Conservation (phyloP, 2,888 invertebrate genomes). For the Plutella xylostella region DNA sequence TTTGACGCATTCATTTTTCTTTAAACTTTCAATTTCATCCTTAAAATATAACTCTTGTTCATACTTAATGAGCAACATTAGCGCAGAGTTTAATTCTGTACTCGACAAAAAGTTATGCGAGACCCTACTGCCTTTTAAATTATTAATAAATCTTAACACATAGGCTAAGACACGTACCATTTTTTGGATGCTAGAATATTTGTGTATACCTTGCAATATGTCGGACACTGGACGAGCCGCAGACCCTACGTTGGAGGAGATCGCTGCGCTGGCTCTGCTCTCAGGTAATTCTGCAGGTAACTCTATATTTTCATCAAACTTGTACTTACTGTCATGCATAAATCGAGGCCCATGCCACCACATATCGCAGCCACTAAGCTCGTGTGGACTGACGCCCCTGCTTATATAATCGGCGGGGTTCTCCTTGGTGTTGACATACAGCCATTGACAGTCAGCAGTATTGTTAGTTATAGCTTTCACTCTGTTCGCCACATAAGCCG, state of each 20-base stretch:
- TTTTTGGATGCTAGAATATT: too few relatives aligned
- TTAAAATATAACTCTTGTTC: neutral
- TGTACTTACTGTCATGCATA: slow-evolving; percentile 11
- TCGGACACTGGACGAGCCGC: too few relatives aligned
- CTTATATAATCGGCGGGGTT: slow-evolving; percentile 12
- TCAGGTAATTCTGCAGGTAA: too few relatives aligned
- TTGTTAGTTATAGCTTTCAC: slow-evolving; percentile 12
- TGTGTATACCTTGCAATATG: too few relatives aligned
- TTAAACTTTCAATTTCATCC: neutral
- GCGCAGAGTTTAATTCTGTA: neutral
- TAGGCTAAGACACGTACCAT: too few relatives aligned
- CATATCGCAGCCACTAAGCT: slow-evolving; percentile 1
- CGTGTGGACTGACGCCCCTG: slow-evolving; percentile 12
- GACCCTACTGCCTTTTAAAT: too few relatives aligned
- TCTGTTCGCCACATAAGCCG: slow-evolving; percentile 19
- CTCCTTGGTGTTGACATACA: slow-evolving; percentile 11
- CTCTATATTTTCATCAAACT: too few relatives aligned
- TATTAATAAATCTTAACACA: too few relatives aligned
- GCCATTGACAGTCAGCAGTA: slow-evolving; percentile 12
- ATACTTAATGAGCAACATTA: neutral
- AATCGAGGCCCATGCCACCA: slow-evolving; percentile 14
- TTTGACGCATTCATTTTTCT: too few relatives aligned
- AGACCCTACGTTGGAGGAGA: too few relatives aligned
- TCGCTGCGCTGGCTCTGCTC: too few relatives aligned
- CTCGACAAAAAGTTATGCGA: too few relatives aligned